These are phyloP conservation scores for Oligia strigilis DNA, from an alignment of 2,888 invertebrate genomes.

Conservation along the genomic window DNA sequence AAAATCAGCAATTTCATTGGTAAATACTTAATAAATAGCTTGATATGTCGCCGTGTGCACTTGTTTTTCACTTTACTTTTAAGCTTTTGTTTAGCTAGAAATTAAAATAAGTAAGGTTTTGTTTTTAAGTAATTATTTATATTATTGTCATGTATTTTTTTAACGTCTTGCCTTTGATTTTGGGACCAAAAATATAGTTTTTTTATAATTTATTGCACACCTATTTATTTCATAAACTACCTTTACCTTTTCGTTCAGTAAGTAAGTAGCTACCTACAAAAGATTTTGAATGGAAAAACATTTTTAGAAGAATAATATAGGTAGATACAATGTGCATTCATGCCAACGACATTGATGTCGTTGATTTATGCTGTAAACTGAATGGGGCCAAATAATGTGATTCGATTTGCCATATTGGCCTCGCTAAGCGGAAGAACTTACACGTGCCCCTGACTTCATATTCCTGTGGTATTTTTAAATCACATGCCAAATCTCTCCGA, in stretches of 20 bases:
- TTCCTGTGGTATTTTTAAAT: constrained; percentile 10
- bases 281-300: neutral
- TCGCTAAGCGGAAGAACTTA: constrained; percentile 20
- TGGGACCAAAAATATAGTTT: constrained; percentile 55
- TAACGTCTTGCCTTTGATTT: constrained; percentile 38
- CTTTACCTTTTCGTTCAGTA: neutral
- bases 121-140: constrained; percentile 2
- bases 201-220: constrained; percentile 7
- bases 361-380: neutral
- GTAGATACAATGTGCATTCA: neutral
- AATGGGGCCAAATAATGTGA: constrained; percentile 13
- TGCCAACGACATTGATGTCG: neutral
- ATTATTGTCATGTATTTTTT: constrained; percentile 7
- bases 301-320: too few species aligned
- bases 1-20: too few species aligned
- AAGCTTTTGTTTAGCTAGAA: constrained; percentile 22
- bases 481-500: constrained; percentile 22
- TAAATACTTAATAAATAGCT: neutral
- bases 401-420: constrained; percentile 14
- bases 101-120: constrained; percentile 10
- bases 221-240: neutral
- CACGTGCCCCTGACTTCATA: constrained; percentile 12
- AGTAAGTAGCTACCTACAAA: neutral
- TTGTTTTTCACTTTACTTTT: constrained; percentile 16
- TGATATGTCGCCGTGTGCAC: neutral